Evolutionary conservation across 1,140 invertebrate species (phyloP).

Genomic region (Littorina saxatilis): DNA sequence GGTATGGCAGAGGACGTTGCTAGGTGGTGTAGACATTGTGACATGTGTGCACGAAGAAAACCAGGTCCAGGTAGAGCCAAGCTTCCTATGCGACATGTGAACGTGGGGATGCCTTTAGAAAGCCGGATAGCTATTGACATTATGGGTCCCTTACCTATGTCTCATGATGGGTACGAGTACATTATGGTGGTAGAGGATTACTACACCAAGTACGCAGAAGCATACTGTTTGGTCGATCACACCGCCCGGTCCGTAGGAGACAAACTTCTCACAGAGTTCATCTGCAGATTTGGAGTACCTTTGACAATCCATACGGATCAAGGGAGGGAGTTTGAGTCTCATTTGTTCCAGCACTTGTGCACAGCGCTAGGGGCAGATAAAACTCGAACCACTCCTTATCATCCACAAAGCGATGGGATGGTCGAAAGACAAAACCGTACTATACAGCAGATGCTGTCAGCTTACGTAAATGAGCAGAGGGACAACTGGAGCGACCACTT

Average conservation of each 20-base stretch:
- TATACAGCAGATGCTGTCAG: slow-evolving; percentile 38
- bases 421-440: slow-evolving; percentile 61
- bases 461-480: slow-evolving; percentile 36
- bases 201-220: slow-evolving; percentile 63
- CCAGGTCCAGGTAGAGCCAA: slow-evolving; percentile 36
- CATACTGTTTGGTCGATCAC: slow-evolving; percentile 55
- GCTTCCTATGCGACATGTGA: slow-evolving; percentile 22
- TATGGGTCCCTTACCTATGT: slow-evolving; percentile 31
- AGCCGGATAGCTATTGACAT: slow-evolving; percentile 46
- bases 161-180: slow-evolving; percentile 54
- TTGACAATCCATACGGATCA: slow-evolving; percentile 70
- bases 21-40: too few species aligned
- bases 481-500: slow-evolving; percentile 53
- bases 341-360: slow-evolving; percentile 53
- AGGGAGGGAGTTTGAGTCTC: slow-evolving; percentile 61
- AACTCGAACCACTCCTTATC: slow-evolving; percentile 51
- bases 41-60: slow-evolving; percentile 48
- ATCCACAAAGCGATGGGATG: slow-evolving; percentile 54
- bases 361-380: slow-evolving; percentile 49
- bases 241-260: slow-evolving; percentile 44
- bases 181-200: slow-evolving; percentile 64
- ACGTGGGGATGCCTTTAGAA: slow-evolving; percentile 40
- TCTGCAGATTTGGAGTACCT: slow-evolving; percentile 70
- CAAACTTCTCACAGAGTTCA: slow-evolving; percentile 39
- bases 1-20: too few species aligned